Base-by-base conservation (phyloP, 2,113 vertebrate genomes). In the Cisticola juncidis region DNA sequence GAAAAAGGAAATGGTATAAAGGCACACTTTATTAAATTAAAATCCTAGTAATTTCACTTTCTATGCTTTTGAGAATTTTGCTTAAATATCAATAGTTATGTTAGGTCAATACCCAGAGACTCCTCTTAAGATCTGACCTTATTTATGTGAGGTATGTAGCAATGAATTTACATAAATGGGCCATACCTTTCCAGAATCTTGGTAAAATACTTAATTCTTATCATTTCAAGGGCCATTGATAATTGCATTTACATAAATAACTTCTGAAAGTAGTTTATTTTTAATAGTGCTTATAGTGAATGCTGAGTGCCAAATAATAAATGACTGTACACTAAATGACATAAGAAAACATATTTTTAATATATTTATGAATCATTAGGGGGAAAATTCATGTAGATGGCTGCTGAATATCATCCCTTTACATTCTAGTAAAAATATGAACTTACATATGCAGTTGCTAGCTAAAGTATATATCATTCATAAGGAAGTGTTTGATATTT, bases 401-500 rank as follows among this genome's bases (percentile, higher is more conserved):
- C n/a, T 73, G 28, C n/a, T 82, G 51, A 86, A 93, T 54, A n/a
- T 68, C 74, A 60, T 93, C 14, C 26, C 61, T 24, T 90, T 89
- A 40, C 31, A 29, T 81, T 95, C 82, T 70, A 76, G 50, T 73
- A 14, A 92, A 93, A 96, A 85, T 65, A 65, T 68, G 70, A 94
- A 70, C 33, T 94, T 77, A 81, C 29, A 54, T 66, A 89, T 9
- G 22, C n/a, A 54, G 38, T 83, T 96, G 18, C 48, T 94, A 94
- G 61, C 25, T 90, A 54, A 96, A 90, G 38, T 87, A 60, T 68
- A 35, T 88, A 45, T 65, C 29, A 68, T 94, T 98, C 25, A 15
- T 53, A 81, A 91, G 51, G 57, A 96, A 96, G 44, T 83, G 21
- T 83, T 95, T 96, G 79, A 96, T 78, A 93, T 93, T 95, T 97